A percentile compares a stretch with the other conserved stretches of the same genome.
Conservation (phyloP, 2,113 vertebrate species). For the Martes martes region DNA sequence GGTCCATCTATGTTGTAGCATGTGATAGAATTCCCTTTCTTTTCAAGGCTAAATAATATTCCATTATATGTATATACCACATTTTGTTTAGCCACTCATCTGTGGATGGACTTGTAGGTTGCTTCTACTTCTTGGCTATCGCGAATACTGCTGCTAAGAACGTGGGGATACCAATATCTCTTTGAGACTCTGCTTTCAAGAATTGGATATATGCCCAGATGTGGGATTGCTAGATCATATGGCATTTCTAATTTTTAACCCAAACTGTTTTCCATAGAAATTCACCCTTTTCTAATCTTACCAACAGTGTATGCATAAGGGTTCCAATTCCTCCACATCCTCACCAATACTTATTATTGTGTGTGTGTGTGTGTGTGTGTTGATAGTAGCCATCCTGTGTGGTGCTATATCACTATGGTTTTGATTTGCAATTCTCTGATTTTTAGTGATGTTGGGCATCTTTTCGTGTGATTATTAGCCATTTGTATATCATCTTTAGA, state of each 20-base stretch:
- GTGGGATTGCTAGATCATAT: background rate
- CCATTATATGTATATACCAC: background rate
- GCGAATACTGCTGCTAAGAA: background rate
- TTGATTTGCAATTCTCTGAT: background rate
- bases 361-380: background rate
- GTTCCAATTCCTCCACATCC: background rate
- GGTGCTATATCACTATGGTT: background rate
- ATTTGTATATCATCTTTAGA: background rate
- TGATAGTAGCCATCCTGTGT: background rate
- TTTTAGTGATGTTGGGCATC: background rate
- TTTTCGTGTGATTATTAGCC: background rate
- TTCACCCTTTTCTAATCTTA: background rate
- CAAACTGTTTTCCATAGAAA: background rate
- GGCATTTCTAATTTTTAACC: background rate
- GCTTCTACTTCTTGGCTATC: background rate
- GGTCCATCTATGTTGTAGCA: background rate
- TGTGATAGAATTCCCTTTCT: background rate
- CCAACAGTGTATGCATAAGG: background rate
- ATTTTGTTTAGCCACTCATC: background rate
- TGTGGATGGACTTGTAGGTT: background rate
- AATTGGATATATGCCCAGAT: background rate
- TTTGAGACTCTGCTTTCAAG: background rate
- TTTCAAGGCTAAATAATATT: background rate
- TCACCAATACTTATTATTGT: background rate
- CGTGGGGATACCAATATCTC: background rate